phyloP scores from a whole-genome alignment of 37 sponge, comb jelly and placozoan species.

The Halisarca cf. caerulea region DNA sequence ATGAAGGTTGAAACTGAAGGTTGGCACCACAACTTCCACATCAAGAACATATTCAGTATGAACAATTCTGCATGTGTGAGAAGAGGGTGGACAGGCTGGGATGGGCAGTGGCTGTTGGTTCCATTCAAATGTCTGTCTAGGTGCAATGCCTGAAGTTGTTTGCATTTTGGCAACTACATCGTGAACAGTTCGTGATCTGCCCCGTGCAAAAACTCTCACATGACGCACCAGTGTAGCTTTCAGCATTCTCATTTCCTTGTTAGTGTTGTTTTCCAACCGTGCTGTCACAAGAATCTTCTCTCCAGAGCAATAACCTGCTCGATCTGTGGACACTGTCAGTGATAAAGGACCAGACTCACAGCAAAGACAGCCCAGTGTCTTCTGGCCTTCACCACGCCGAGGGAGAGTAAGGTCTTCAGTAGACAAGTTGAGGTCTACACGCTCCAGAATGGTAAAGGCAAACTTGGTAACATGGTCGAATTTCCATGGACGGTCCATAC shows the following conservation, averaged over 20 bases:
- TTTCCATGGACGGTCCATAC: slow-evolving; percentile 50
- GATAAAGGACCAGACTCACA: slow-evolving; percentile 67
- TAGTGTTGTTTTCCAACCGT: slow-evolving; percentile 46
- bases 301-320: slow-evolving; percentile 60
- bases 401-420: slow-evolving; percentile 14
- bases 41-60: background rate
- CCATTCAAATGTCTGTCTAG: slow-evolving; percentile 8
- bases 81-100: slow-evolving; percentile 16
- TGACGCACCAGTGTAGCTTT: slow-evolving; percentile 25
- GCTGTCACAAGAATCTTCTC: slow-evolving; percentile 44
- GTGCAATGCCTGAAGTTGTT: slow-evolving; percentile 6
- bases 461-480: slow-evolving; percentile 34
- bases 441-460: slow-evolving; percentile 39
- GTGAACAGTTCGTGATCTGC: background rate
- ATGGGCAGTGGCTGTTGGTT: slow-evolving; percentile 32
- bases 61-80: slow-evolving; percentile 19
- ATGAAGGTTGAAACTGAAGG: background rate
- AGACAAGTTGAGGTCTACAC: slow-evolving; percentile 51
- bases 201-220: slow-evolving; percentile 46
- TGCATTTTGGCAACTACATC: background rate
- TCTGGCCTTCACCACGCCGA: slow-evolving; percentile 39
- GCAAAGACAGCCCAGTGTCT: slow-evolving; percentile 71
- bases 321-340: slow-evolving; percentile 37
- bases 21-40: background rate
- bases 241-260: slow-evolving; percentile 28